Base-by-base conservation (phyloP, 2,888 invertebrate species). In the Rotaria macrura region DNA sequence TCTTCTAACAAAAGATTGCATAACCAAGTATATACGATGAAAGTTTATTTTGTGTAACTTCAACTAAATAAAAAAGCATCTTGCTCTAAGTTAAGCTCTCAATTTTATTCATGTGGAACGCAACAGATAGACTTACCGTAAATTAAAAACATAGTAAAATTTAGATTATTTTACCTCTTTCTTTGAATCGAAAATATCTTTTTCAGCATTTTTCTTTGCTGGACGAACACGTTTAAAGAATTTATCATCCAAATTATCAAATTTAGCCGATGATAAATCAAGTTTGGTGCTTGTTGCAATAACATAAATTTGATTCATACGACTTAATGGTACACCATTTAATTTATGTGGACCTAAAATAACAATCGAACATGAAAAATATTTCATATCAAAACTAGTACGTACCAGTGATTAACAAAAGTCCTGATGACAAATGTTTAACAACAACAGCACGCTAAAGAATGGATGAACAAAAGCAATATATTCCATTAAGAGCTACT, bases 221-320 rank as follows among this genome's bases (percentile, higher is more conserved):
- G 94, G 93, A 89, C 95, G 94, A 92, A 83, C 83, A 52, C 86
- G 86, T 40, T 86, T 85, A 94, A 99, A 99, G 92, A 98, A 99
- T 47, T 93, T 93, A 90, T 99, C 99, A 89, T 95, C 94, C 85
- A 99, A 92, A 89, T 94, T 93, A 83, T 94, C 94, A 84, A 98
- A 90, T 89, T 95, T 93, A 87, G 95, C 93, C 85, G 92, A 93
- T 54, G 93, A 93, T 87, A 99, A 92, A 89, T 97, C 95, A 86
- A 99, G 89, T 90, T 94, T 94, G 74, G 97, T 95, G 88, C 94
- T 94, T 0, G 98, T 98, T 87, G 95, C 97, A 90, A 99, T 97
- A 47, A 97, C 96, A 90, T 95, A 98, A 87, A 95, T 94, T 91
- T 97, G 98, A 88, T 96, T 95, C 88, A 99, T 94, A 89, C 99